Base-by-base conservation (phyloP, 2,888 invertebrate species). In the Microctonus aethiopoides region DNA sequence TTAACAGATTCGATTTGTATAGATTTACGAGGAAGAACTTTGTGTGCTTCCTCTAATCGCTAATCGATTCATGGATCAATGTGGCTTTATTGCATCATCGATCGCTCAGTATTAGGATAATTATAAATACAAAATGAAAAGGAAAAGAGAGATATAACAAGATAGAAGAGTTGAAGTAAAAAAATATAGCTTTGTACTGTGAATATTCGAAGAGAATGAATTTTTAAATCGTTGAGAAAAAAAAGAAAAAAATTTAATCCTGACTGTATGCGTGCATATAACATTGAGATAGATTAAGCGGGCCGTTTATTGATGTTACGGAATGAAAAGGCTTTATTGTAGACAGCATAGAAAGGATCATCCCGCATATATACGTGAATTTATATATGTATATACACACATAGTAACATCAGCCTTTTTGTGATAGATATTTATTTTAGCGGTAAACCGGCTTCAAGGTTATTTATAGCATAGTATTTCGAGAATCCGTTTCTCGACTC, bases 391-490 rank as follows among this genome's bases (percentile, higher is more conserved):
- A n/a, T n/a, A n/a, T n/a, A n/a, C n/a, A n/a, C n/a, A n/a, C n/a
- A n/a, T 52, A 59, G 57, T 61, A 52, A 69, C 69, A 64, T 59
- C 63, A 69, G 69, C 64, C 65, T 70, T 70, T 81, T 84, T 85
- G 85, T 85, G 85, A 85, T 85, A 85, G 83, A 81, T 85, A 85
- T 84, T 84, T 85, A 84, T 85, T 84, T 72, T 84, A 84, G 81
- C 72, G 73, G 79, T 81, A 80, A 75, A 76, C 75, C 70, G 77
- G 67, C 73, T 72, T 78, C 75, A 76, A 78, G 78, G 71, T 78
- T 80, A 79, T 78, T 80, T 80, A 80, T 77, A 70, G 69, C 59
- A 70, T 65, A 63, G 63, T 70, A 70, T 65, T 70, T 52, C 52
- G 63, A 63, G 63, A 51, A 63, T 63, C 20, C 22, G 32, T 32